These are phyloP conservation scores for Siphamia tubifer DNA, from an alignment of 2,113 vertebrate species.

Conservation along the genomic window DNA sequence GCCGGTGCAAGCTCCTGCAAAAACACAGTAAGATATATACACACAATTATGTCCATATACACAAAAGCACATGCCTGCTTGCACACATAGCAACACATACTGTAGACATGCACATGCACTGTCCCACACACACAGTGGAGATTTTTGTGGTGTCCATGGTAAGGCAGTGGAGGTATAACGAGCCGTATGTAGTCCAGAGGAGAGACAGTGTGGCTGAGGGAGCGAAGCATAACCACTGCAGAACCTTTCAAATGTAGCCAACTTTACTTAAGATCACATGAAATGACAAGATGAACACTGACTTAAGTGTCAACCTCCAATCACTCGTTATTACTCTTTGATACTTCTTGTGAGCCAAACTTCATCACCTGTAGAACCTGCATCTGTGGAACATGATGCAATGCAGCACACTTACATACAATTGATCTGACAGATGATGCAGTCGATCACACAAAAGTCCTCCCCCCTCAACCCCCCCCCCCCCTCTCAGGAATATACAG, in stretches of 20 bases:
- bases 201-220: background rate
- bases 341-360: background rate
- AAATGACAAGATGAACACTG: conserved; percentile 33
- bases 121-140: background rate
- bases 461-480: too few relatives aligned
- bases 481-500: too few relatives aligned
- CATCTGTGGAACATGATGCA: background rate
- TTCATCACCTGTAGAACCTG: conserved; percentile 7
- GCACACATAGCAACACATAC: conserved; percentile 28
- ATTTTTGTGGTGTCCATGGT: conserved; percentile 39
- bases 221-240: conserved; percentile 16
- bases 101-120: conserved; percentile 9
- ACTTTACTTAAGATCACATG: conserved; percentile 46
- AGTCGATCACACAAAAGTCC: background rate
- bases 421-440: conserved; percentile 1
- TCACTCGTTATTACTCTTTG: conserved; percentile 18
- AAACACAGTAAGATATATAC: conserved; percentile 54
- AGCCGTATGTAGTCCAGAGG: conserved; percentile 9
- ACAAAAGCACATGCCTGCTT: conserved; percentile 21
- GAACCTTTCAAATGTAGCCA: conserved; percentile 2
- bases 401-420: background rate
- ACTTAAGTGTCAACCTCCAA: conserved; percentile 18
- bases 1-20: conserved; percentile 51
- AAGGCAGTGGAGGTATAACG: conserved; percentile 25
- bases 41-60: conserved; percentile 43